Evolutionary conservation across 2,888 invertebrate genomes (phyloP).

Genomic region (Cheilosia vulpina): DNA sequence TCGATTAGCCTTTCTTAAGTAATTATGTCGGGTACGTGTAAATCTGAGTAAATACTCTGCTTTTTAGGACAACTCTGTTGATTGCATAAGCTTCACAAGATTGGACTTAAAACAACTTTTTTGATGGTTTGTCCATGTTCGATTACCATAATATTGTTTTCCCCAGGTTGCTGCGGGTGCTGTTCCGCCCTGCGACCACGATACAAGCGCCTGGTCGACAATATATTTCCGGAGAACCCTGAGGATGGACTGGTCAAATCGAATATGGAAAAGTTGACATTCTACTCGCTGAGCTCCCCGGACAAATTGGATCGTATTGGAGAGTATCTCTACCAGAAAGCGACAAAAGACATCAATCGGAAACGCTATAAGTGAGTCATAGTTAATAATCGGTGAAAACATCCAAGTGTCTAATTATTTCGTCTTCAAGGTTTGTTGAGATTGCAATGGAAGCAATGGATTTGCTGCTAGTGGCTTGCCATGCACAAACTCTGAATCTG

Average conservation of each 20-base stretch:
- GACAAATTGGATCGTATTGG: slow-evolving; percentile 99
- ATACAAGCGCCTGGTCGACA: slow-evolving; percentile 98
- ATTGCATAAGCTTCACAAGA: slow-evolving; percentile 44
- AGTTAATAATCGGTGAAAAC: too few relatives aligned
- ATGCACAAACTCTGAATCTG: slow-evolving; percentile 97
- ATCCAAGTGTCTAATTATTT: neutral
- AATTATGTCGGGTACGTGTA: slow-evolving; percentile 62
- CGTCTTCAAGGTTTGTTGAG: slow-evolving; percentile 90
- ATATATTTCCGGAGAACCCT: slow-evolving; percentile 97
- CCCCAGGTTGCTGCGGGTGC: slow-evolving; percentile 95
- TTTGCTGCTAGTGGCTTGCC: slow-evolving; percentile 96
- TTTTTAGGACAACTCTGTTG: slow-evolving; percentile 9
- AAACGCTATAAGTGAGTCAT: slow-evolving; percentile 90
- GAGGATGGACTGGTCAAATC: slow-evolving; percentile 98
- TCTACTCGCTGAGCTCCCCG: slow-evolving; percentile 98
- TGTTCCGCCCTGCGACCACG: slow-evolving; percentile 95
- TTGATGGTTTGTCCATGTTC: slow-evolving; percentile 45
- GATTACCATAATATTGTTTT: slow-evolving; percentile 75
- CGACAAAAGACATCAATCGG: slow-evolving; percentile 94
- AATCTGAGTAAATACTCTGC: slow-evolving; percentile 20
- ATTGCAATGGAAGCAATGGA: slow-evolving; percentile 99
- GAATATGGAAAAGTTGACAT: slow-evolving; percentile 99
- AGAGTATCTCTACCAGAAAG: slow-evolving; percentile 96
- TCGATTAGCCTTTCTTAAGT: slow-evolving; percentile 31
- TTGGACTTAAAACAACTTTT: neutral